Percentiles rank a stretch among this genome's conserved stretches.
Conservation (phyloP, 2,888 invertebrate species). For the Imbricaverruca yamaguchii region DNA sequence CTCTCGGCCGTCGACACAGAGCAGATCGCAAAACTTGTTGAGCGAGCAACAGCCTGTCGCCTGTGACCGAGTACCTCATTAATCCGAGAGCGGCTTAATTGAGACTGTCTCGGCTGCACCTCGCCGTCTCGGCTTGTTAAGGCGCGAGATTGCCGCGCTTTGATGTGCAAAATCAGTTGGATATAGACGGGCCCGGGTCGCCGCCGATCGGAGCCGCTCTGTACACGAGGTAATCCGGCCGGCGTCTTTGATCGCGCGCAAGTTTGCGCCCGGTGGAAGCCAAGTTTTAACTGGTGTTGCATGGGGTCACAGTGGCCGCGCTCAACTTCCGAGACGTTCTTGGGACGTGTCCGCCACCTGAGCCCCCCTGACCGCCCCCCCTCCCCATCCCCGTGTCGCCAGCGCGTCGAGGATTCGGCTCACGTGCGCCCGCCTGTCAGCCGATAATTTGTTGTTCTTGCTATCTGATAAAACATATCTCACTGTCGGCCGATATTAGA, state of each 20-base stretch:
- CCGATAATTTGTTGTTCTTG: constrained; percentile 21
- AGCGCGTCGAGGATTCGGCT: not conserved
- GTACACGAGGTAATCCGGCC: not conserved
- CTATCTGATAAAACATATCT: constrained; percentile 24
- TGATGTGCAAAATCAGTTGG: not conserved
- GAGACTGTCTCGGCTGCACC: not conserved
- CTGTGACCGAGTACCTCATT: not conserved
- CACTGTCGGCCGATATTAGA: constrained; percentile 22
- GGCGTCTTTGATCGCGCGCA: not conserved
- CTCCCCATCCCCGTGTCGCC: not conserved
- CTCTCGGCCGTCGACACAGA: not conserved
- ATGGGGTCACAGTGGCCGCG: not conserved
- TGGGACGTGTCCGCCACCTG: not conserved
- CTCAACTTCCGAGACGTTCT: no score
- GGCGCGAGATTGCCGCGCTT: constrained; percentile 11
- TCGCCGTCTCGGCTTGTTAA: not conserved
- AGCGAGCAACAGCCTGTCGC: not conserved
- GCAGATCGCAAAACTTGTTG: not conserved
- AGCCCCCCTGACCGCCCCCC: not conserved
- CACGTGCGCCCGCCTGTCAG: not conserved
- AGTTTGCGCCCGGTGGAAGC: not conserved
- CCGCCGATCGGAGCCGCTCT: no score
- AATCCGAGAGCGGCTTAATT: not conserved
- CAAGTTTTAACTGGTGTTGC: not conserved
- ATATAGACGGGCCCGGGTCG: no score